Base-by-base conservation (phyloP, 2,888 invertebrate genomes). In the Drosophila barbarae region DNA sequence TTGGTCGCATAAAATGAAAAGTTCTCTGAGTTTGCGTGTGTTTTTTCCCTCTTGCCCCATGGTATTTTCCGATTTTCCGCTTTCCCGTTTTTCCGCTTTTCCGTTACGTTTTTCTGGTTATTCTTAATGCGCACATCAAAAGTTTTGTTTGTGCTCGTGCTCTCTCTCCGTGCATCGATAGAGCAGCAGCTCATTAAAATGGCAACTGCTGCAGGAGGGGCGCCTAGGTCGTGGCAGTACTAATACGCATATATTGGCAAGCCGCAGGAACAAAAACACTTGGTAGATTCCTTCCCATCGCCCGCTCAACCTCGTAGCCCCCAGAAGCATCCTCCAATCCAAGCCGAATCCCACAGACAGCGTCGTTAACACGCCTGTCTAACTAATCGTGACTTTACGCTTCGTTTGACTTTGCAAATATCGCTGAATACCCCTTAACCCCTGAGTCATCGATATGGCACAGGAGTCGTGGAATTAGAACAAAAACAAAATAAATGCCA, bases 341-440 rank as follows among this genome's bases (percentile, higher is more conserved):
- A 18, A 47, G 32, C 46, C 46, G 46, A 47, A 74, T 70, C 68
- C 72, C 73, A 77, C 73, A 70, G 71, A 53, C 58, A 66, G 66
- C 69, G 72, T 84, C 78, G 84, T 86, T 86, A 87, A 84, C 87
- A 82, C 85, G 86, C 82, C 86, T 87, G 87, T 86, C 85, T 87
- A 87, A 86, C 87, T 87, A 87, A 87, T 87, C 87, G 87, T 86
- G 85, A 86, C 87, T 87, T 87, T 83, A 86, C 86, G 86, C 87
- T 87, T 87, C 86, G 87, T 86, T 87, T 84, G 85, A 78, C 79
- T 86, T 86, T 77, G 76, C 87, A 86, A 87, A 87, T 85, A 87
- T 78, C 78, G 74, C 76, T 59, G 83, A 83, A 82, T 82, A 68
- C 73, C 50, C 41, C 58, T 59, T 36, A 47, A 44, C 30, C 56